Percentiles rank a stretch among this genome's conserved stretches.
Evolutionary conservation across 1,140 invertebrate genomes (phyloP).

Genomic region (Maconellicoccus hirsutus): DNA sequence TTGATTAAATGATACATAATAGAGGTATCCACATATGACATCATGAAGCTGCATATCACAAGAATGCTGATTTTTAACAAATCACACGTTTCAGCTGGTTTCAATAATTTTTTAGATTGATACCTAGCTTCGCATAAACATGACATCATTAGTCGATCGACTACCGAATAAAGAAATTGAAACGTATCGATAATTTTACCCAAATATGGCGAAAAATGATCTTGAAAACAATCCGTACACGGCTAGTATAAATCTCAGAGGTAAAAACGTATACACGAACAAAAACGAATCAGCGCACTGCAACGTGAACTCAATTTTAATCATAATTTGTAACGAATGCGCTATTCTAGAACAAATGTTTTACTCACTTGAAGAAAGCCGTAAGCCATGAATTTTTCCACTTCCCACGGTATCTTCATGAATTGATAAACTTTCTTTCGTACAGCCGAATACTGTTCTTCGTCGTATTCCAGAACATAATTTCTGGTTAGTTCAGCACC

Average conservation of each 20-base stretch:
- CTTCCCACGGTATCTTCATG: conserved; percentile 86
- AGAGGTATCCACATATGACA: conserved; percentile 89
- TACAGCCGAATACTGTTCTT: conserved; percentile 82
- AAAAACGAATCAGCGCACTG: conserved; percentile 96
- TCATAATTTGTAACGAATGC: background rate
- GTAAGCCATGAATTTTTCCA: conserved; percentile 89
- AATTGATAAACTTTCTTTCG: conserved; percentile 95
- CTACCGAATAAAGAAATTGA: background rate
- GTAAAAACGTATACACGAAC: conserved; percentile 95
- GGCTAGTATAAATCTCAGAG: conserved; percentile 78
- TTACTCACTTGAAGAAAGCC: conserved; percentile 70
- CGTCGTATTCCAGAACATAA: conserved; percentile 85
- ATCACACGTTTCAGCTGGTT: conserved; percentile 92
- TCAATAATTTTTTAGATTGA: conserved; percentile 42
- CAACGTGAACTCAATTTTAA: conserved; percentile 30
- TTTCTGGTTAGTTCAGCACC: conserved; percentile 78
- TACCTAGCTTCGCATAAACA: background rate
- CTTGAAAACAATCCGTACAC: conserved; percentile 63
- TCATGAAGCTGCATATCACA: conserved; percentile 66
- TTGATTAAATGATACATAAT: conserved; percentile 98
- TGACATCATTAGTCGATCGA: background rate
- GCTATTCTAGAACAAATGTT: background rate
- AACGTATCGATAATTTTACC: conserved; percentile 39
- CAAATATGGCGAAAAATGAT: conserved; percentile 55
- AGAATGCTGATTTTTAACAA: conserved; percentile 84